Evolutionary conservation across 2,888 invertebrate genomes (phyloP), one percentile per base, ranked within the genome.

Genomic region (Plutella xylostella): DNA sequence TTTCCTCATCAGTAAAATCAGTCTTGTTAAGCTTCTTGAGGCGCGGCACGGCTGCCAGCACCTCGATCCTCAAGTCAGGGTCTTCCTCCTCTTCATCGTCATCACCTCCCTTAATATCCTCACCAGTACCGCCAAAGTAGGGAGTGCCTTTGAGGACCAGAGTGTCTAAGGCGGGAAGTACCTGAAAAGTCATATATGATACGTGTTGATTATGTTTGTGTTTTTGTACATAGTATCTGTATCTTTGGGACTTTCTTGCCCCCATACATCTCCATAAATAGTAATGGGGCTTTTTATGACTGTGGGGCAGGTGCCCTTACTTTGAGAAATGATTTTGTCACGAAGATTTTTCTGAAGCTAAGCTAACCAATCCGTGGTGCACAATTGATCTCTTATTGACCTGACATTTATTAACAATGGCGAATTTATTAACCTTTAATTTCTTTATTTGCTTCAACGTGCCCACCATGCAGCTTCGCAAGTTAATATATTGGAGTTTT

Each of bases 11-110:
- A 1, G 73, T 75, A 2, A 86, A 67, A 0, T 57, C 50, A 4
- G 60, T 60, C 60, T 89, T 89, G 55, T 89, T 88, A 14, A 89
- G 66, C 42, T 86, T 68, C 48, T 79, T 86, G 15, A 89, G 64
- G 37, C 73, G 65, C 0, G 86, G 86, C 42, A 89, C 56, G 4
- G 86, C 57, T 0, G 86, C 85, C 20, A 88, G 50, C 1, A 87
- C 54, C 20, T 85, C 78, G 0, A 78, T 51, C 45, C 87, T 76
- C n/a, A 69, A 43, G 50, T 76, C 75, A 4, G 68, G 48, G 33
- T 74, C 71, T 18, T 80, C 72, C 39, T 74, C 75, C 15, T 76
- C 58, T 12, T 43, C 58, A 1, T 58, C 72, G 0, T 51, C 62
- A 1, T 78, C 80, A 0, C 61, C 61, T 1, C 61, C 59, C n/a